Evolutionary conservation across 2,888 invertebrate genomes (phyloP), one percentile per base, ranked within the genome.

Genomic region (Drosophila monieri): DNA sequence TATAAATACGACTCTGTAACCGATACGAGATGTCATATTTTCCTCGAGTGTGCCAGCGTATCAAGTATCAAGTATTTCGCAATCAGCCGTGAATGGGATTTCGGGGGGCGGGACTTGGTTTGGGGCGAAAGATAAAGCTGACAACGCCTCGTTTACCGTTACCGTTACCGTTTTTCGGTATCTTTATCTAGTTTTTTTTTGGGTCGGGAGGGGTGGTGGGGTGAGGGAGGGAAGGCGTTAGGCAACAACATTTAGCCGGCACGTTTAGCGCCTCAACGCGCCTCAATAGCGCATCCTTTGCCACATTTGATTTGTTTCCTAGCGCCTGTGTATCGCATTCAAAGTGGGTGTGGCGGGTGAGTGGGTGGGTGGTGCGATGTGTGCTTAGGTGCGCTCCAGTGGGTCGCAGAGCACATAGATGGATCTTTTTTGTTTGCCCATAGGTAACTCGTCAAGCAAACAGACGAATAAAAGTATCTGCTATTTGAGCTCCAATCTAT

Each of bases 291-390:
- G 59, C 65, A 61, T 27, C 23, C 59, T 52, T 66, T 64, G 73
- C 73, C 73, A 62, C 71, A 70, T 81, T 78, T 77, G 80, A 81
- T 84, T 81, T 81, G 80, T 80, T 73, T 75, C 55, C 39, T 18
- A 3, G 8, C 39, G 9, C 15, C n/a, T 9, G 47, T 47, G 55
- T 14, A 27, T 23, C 47, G 32, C 47, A 15, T 25, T 30, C 27
- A 48, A 12, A 15, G 25, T 18, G 14, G 15, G 47, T 1, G 10
- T 30, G 46, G 21, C 4, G 21, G 23, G 12, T 41, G 60, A 30
- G 23, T 37, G n/a, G 15, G 15, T 23, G 44, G 21, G 54, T 44
- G 54, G 14, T 15, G 23, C 15, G 9, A n/a, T 2, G 27, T 41
- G 47, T 37, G 61, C 59, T 58, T 21, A 48, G 48, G 6, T 59